Conservation (phyloP, 53 echinoderm and acorn worm genomes). For the Holothuria leucospilota region DNA sequence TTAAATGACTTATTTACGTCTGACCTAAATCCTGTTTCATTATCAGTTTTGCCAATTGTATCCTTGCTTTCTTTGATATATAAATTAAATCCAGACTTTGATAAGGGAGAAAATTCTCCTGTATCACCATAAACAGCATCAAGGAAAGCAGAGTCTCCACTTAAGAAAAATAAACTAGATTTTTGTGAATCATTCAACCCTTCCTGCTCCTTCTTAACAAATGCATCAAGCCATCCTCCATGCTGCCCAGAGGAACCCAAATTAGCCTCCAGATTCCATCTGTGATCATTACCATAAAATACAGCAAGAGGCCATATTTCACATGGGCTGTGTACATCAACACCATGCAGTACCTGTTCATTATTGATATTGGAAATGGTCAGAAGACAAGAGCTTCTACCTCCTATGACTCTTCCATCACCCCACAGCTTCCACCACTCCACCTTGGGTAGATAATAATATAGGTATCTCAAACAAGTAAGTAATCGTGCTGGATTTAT, state of each 20-base stretch:
- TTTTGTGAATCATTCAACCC: background rate
- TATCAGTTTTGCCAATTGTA: background rate
- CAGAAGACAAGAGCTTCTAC: background rate
- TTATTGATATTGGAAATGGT: background rate
- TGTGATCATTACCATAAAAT: background rate
- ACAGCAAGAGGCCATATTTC: conserved; percentile 32
- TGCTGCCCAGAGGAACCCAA: background rate
- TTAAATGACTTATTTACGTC: background rate
- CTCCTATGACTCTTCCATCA: conserved; percentile 7
- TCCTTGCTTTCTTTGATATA: background rate
- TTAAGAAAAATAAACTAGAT: background rate
- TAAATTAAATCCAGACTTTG: background rate
- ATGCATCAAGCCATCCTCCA: background rate
- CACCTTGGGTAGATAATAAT: conserved; percentile 15
- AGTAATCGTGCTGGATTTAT: background rate
- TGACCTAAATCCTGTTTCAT: background rate
- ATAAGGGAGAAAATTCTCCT: conserved; percentile 27
- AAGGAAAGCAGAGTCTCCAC: conserved; percentile 30
- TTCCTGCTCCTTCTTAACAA: background rate
- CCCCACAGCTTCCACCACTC: background rate
- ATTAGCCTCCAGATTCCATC: too few relatives aligned
- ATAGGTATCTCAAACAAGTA: conserved; percentile 6
- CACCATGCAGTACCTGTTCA: conserved; percentile 10
- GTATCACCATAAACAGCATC: conserved; percentile 35
- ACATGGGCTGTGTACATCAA: background rate